These are phyloP conservation scores for Ailurus styani DNA, from an alignment of 2,113 vertebrate genomes.

Conservation along the genomic window DNA sequence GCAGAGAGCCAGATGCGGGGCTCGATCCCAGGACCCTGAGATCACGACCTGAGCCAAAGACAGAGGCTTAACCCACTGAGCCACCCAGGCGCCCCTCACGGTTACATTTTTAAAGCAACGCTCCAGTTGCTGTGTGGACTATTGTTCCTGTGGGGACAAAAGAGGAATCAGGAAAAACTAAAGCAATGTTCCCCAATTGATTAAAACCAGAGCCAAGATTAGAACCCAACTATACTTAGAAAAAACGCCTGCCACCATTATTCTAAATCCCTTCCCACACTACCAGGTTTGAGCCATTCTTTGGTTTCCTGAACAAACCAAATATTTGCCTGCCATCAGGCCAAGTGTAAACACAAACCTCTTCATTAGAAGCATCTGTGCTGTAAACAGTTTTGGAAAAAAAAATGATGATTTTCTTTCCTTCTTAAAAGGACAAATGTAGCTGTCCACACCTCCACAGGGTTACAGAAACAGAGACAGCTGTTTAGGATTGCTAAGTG, in stretches of 20 bases:
- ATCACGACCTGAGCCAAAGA: no score
- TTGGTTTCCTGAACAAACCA: conserved; percentile 7
- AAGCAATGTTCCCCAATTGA: background rate
- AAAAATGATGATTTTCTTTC: background rate
- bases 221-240: background rate
- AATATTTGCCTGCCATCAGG: conserved; percentile 6
- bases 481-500: background rate
- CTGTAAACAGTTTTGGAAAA: background rate
- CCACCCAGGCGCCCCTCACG: no score
- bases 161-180: background rate
- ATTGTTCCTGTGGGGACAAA: background rate
- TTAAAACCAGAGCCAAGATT: background rate
- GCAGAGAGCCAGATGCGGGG: no score
- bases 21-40: no score
- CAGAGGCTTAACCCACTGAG: no score
- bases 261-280: background rate
- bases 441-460: background rate
- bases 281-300: background rate
- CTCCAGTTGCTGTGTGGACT: background rate
- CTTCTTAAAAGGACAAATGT: conserved; percentile 19
- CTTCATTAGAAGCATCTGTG: conserved; percentile 44
- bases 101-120: background rate
- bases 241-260: background rate
- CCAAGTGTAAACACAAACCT: conserved; percentile 15
- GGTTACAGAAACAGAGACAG: background rate